A percentile compares a stretch with the other conserved stretches of the same genome.
phyloP scores from a whole-genome alignment of 2,888 invertebrate genomes.

The Agrenia bidenticulata region DNA sequence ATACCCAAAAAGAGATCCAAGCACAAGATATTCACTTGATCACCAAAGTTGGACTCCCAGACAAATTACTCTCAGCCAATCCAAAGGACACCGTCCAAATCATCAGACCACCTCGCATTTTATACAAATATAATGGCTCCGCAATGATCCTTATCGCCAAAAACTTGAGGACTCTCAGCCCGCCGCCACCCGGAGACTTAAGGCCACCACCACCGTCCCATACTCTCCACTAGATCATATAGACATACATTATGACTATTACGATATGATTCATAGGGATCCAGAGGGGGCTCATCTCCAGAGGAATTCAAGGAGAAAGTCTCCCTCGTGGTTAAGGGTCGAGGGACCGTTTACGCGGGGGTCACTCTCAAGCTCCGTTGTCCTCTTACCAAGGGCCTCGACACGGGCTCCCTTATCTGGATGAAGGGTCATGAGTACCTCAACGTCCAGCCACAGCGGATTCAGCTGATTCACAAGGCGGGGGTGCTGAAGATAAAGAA shows the following conservation, averaged over 20 bases:
- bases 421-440: conserved; percentile 76
- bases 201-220: too few species aligned
- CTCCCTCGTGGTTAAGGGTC: conserved; percentile 84
- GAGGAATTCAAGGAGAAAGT: conserved; percentile 78
- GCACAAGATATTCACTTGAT: conserved; percentile 5
- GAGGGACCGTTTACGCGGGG: conserved; percentile 85
- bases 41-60: neutral
- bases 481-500: conserved; percentile 84
- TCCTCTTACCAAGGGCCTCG: conserved; percentile 61
- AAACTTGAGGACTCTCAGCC: neutral
- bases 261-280: too few species aligned
- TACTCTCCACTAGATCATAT: too few species aligned
- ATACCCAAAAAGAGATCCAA: neutral
- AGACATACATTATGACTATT: too few species aligned
- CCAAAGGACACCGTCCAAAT: neutral
- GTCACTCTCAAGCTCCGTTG: conserved; percentile 92
- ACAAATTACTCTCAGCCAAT: neutral
- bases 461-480: conserved; percentile 83
- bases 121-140: neutral
- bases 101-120: neutral
- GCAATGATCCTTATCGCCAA: neutral
- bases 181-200: too few species aligned
- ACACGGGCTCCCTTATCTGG: conserved; percentile 80
- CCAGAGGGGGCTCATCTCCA: neutral
- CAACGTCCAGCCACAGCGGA: conserved; percentile 70